Conservation (phyloP, 2,113 vertebrate genomes). For the Lipophrys pholis region DNA sequence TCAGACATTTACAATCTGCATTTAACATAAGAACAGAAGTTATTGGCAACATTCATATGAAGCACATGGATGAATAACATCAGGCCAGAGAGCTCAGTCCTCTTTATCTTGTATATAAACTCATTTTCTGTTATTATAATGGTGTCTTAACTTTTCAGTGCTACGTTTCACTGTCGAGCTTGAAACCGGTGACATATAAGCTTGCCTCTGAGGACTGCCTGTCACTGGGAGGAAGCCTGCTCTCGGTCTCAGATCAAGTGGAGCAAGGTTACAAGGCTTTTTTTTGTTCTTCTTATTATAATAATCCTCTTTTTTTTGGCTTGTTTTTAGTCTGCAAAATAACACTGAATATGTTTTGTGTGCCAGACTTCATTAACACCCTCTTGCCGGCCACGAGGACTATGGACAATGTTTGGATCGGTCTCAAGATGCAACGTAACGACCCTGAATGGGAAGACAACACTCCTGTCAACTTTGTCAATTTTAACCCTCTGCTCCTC, state of each 20-base stretch:
- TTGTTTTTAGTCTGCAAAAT: not conserved
- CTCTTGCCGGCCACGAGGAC: slow-evolving; percentile 79
- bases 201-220: slow-evolving; percentile 84
- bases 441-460: slow-evolving; percentile 86
- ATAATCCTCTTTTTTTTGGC: not conserved
- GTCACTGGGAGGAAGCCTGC: slow-evolving; percentile 85
- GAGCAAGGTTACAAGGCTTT: slow-evolving; percentile 89
- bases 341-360: slow-evolving; percentile 3
- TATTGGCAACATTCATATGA: too few relatives aligned
- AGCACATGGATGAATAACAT: too few relatives aligned
- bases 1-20: too few relatives aligned
- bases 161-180: slow-evolving; percentile 80
- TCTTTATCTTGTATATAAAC: too few relatives aligned
- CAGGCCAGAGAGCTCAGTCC: too few relatives aligned
- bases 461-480: slow-evolving; percentile 82
- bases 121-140: not conserved
- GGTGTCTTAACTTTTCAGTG: slow-evolving; percentile 83
- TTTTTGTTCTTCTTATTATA: not conserved
- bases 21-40: too few relatives aligned
- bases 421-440: slow-evolving; percentile 81
- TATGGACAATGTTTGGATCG: slow-evolving; percentile 87
- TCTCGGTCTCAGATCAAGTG: slow-evolving; percentile 87
- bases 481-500: slow-evolving; percentile 90
- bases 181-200: slow-evolving; percentile 70
- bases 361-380: slow-evolving; percentile 92